Evolutionary conservation across 2,797 vertebrate species (phyloP).

Genomic region (Phataginus tricuspis): DNA sequence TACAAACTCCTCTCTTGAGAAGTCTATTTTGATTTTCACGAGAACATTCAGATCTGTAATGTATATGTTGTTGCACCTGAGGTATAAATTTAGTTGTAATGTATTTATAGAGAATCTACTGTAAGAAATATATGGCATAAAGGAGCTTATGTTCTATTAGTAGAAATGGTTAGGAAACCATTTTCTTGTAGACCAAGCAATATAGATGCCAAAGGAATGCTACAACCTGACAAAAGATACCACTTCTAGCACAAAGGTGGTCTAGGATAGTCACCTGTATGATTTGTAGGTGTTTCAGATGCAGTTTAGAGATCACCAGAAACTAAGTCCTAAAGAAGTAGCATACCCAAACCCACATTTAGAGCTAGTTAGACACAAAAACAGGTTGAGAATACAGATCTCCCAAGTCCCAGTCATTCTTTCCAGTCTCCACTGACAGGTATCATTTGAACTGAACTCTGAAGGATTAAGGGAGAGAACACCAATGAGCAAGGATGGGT

Average conservation of each 20-base stretch:
- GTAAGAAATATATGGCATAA: not conserved
- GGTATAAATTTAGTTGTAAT: not conserved
- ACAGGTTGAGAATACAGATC: not conserved
- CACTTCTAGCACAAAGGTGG: not conserved
- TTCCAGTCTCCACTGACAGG: not conserved
- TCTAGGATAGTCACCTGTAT: not conserved
- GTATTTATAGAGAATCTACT: not conserved
- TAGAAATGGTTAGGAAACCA: not conserved
- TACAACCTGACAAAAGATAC: not conserved
- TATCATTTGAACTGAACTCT: not conserved
- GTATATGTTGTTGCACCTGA: not conserved
- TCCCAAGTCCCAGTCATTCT: not conserved
- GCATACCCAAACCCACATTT: not conserved
- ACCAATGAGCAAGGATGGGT: not conserved
- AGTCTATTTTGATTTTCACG: constrained; percentile 7
- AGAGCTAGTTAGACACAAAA: not conserved
- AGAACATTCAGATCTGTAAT: not conserved
- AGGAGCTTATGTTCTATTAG: not conserved
- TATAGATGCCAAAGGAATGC: not conserved
- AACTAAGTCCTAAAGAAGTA: not conserved
- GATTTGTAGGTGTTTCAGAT: not conserved
- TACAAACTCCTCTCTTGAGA: not conserved
- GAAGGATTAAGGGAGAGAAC: not conserved
- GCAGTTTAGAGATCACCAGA: not conserved
- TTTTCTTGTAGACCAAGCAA: not conserved